Conservation (phyloP, 2,888 invertebrate genomes). For the Ceriagrion tenellum region DNA sequence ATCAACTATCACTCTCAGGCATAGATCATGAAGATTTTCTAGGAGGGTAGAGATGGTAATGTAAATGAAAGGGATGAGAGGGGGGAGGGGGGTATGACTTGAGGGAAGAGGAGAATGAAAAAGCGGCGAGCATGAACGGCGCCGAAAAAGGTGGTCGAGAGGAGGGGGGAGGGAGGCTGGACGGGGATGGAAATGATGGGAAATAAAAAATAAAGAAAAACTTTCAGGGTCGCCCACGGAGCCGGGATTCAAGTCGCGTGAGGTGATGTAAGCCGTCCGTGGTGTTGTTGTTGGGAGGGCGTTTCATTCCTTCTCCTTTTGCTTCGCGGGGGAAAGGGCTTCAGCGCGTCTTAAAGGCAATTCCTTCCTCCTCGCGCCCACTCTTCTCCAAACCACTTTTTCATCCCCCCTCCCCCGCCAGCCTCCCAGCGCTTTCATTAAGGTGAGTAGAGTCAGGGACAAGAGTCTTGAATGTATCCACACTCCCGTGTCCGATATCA, state of each 20-base stretch:
- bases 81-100: neutral
- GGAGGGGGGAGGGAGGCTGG: too few relatives aligned
- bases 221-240: neutral
- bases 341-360: too few relatives aligned
- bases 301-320: neutral
- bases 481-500: too few relatives aligned
- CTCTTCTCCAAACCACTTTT: too few relatives aligned
- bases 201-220: neutral
- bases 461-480: too few relatives aligned
- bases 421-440: neutral
- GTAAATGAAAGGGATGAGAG: neutral
- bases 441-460: too few relatives aligned
- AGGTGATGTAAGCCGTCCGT: neutral
- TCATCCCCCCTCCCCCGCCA: neutral
- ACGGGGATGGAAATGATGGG: neutral
- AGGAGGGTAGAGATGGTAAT: too few relatives aligned
- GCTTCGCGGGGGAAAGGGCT: neutral
- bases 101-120: neutral
- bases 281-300: neutral
- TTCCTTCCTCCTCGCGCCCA: too few relatives aligned
- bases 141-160: neutral
- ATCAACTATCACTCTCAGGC: too few relatives aligned
- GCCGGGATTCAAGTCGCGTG: neutral
- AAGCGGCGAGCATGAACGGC: too few relatives aligned
- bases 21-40: too few relatives aligned